Percentiles rank a stretch among this genome's conserved stretches.
Evolutionary conservation across 2,113 vertebrate genomes (phyloP).

Genomic region (Edolisoma coerulescens): DNA sequence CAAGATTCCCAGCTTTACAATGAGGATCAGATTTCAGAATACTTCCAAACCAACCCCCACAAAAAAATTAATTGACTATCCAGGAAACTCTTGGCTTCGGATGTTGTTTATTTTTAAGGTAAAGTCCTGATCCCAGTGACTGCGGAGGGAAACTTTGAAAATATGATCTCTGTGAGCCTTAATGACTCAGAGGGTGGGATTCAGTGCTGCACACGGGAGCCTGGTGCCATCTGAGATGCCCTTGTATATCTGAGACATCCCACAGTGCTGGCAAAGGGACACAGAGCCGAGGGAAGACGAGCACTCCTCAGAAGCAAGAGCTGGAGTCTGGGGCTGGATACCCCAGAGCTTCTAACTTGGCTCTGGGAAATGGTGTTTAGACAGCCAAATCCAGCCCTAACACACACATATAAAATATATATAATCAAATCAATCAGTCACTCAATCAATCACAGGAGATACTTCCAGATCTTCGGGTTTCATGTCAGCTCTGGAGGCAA

Average conservation of each 20-base stretch:
- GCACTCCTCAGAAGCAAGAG: background rate
- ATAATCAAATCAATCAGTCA: slow-evolving; percentile 48
- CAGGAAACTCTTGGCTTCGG: slow-evolving; percentile 22
- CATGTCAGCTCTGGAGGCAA: slow-evolving; percentile 35
- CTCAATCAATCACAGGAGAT: slow-evolving; percentile 40
- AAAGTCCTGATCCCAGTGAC: background rate
- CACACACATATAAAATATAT: background rate
- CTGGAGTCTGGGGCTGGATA: background rate
- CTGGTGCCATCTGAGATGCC: slow-evolving; percentile 48
- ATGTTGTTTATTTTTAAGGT: slow-evolving; percentile 41
- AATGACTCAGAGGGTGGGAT: slow-evolving; percentile 27
- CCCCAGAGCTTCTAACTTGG: background rate
- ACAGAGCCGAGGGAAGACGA: background rate
- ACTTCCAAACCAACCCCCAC: slow-evolving; percentile 30
- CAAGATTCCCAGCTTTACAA: slow-evolving; percentile 21
- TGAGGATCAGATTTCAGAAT: background rate
- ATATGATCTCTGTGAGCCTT: background rate
- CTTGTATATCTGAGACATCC: slow-evolving; percentile 18
- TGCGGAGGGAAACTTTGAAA: background rate
- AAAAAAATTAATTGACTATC: slow-evolving; percentile 45
- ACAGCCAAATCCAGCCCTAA: slow-evolving; percentile 26
- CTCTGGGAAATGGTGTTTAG: slow-evolving; percentile 3
- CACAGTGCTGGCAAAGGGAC: background rate
- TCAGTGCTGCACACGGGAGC: background rate
- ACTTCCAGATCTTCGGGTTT: slow-evolving; percentile 44